Evolutionary conservation across 2,113 vertebrate species (phyloP), one percentile per base, ranked within the genome.

Genomic region (Hoplias malabaricus): DNA sequence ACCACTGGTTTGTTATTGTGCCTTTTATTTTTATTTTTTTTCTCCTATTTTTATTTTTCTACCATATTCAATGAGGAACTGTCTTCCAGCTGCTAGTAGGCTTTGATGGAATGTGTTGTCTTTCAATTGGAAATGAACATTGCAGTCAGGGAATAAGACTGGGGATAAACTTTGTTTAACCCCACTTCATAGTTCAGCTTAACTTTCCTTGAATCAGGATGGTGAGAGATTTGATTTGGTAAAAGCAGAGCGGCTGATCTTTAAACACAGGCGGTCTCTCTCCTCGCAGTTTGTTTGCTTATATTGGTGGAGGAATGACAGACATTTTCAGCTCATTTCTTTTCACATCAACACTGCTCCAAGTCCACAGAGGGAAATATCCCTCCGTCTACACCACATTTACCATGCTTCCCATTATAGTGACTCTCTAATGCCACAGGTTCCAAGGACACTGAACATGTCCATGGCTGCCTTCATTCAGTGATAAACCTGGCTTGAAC

Each of bases 21-120:
- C n/a, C n/a, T n/a, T n/a, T n/a, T n/a, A n/a, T 82, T 66, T 85
- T 76, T 62, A 38, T 33, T 62, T 75, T 42, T 67, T 69, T 42
- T 23, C 31, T 33, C n/a, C n/a, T n/a, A n/a, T 82, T 66, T 85
- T 76, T 62, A 38, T 33, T 62, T 75, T 42, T 67, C 65, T 38
- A 36, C 38, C 4, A 25, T 61, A 78, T 57, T 31, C 65, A 33
- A 79, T 48, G 66, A 34, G 6, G 23, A 50, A 31, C 70, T 82
- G 36, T 40, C n/a, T 16, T 69, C 27, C n/a, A 36, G 31, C 48
- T 53, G 54, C 13, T 12, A 14, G 59, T 54, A 53, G 79, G 11
- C 31, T 12, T 61, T 84, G 66, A 86, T 80, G 61, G 40, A 75
- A 50, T 77, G 27, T 8, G 4, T 43, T 31, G 54, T 75, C 10